Conservation (phyloP, 2,797 vertebrate species). For the Chrysolophus pictus region DNA sequence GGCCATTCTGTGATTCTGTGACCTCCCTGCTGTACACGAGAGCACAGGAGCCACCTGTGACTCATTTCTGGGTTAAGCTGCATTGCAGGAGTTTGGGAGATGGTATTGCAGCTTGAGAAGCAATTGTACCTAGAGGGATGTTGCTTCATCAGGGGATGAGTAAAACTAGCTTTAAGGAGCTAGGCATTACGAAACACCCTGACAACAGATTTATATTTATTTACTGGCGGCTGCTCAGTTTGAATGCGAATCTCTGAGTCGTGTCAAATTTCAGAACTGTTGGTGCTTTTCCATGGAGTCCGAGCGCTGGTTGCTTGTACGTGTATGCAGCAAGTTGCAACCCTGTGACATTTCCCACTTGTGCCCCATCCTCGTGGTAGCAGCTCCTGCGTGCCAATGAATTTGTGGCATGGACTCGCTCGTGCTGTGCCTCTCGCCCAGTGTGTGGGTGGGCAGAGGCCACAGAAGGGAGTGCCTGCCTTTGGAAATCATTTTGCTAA, state of each 20-base stretch:
- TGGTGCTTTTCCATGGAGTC: background rate
- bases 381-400: background rate
- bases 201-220: conserved; percentile 53
- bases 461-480: background rate
- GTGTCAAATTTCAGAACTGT: conserved; percentile 28
- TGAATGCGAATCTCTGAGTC: conserved; percentile 6
- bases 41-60: background rate
- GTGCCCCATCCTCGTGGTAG: background rate
- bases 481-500: background rate
- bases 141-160: conserved; percentile 34
- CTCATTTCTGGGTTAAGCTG: background rate
- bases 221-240: conserved; percentile 25
- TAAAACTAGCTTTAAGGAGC: background rate
- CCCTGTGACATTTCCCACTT: background rate
- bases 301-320: background rate
- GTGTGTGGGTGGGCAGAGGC: background rate
- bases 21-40: background rate
- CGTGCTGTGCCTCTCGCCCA: background rate
- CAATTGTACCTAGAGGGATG: background rate
- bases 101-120: background rate
- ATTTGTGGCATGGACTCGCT: background rate
- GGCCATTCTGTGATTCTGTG: background rate
- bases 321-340: background rate
- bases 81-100: background rate
- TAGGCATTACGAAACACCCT: conserved; percentile 36